Percentiles rank a stretch among this genome's conserved stretches.
These are phyloP conservation scores for Psittacula echo DNA, from an alignment of 2,797 vertebrate species.

Conservation along the genomic window DNA sequence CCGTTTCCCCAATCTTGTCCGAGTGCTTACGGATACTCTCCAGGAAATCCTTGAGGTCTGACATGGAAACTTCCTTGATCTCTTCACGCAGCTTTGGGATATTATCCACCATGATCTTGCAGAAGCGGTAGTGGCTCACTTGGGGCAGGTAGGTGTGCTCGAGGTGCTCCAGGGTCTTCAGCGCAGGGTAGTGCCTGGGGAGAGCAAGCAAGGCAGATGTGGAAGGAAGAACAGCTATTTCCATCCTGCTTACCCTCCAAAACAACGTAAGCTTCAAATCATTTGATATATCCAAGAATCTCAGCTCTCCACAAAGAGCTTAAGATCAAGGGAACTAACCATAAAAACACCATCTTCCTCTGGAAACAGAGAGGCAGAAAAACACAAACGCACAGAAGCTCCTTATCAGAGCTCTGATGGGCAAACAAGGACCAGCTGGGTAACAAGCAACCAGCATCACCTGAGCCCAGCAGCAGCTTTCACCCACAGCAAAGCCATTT, in stretches of 20 bases:
- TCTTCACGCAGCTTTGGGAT: constrained; percentile 89
- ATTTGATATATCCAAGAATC: neutral
- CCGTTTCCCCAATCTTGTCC: constrained; percentile 94
- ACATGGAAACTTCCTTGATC: constrained; percentile 96
- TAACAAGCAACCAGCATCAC: neutral
- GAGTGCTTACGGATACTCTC: constrained; percentile 98
- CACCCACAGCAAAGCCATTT: neutral
- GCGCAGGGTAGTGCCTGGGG: constrained; percentile 91
- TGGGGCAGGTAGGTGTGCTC: constrained; percentile 90
- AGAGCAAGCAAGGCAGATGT: neutral
- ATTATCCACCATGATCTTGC: constrained; percentile 93
- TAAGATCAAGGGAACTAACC: neutral
- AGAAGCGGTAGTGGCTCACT: constrained; percentile 95
- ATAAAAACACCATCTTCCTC: neutral
- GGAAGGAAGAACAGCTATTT: fast-evolving
- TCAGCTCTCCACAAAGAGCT: neutral
- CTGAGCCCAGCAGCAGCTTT: neutral
- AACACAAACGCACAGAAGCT: neutral
- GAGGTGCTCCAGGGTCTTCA: constrained; percentile 93
- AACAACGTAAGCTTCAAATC: fast-evolving
- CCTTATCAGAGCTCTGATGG: neutral
- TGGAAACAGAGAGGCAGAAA: neutral
- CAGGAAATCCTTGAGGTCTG: constrained; percentile 95
- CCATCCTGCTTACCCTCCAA: neutral
- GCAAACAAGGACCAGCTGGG: neutral